These are phyloP conservation scores for Pseudochirops corinnae DNA, from an alignment of 2,797 vertebrate genomes.

Conservation along the genomic window DNA sequence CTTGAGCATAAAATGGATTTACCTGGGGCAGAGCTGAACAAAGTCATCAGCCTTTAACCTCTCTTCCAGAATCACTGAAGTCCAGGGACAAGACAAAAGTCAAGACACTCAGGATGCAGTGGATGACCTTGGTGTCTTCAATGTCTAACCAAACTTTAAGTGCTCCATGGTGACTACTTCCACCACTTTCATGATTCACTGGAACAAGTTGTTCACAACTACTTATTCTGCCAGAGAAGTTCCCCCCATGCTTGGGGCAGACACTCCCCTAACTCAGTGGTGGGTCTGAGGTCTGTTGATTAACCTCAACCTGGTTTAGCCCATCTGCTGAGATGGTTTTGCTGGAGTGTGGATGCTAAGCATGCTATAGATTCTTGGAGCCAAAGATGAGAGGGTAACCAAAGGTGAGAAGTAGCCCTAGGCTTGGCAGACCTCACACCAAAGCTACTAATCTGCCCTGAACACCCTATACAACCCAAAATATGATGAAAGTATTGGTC, in stretches of 20 bases:
- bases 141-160: neutral
- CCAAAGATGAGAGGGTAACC: neutral
- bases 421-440: neutral
- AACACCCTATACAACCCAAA: neutral
- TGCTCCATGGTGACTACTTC: neutral
- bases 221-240: neutral
- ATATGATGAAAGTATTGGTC: neutral
- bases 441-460: neutral
- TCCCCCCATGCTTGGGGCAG: neutral
- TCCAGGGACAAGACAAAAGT: neutral
- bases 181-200: neutral
- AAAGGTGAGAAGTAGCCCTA: neutral
- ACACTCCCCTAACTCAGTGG: neutral
- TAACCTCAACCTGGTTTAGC: neutral
- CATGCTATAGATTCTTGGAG: neutral
- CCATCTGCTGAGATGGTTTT: neutral
- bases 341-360: neutral
- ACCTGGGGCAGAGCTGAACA: no score
- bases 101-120: neutral
- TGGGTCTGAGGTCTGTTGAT: neutral
- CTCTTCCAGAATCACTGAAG: neutral
- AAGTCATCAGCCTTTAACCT: neutral
- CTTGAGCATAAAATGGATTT: no score
- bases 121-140: neutral
- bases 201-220: neutral